A percentile compares a stretch with the other conserved stretches of the same genome.
Conservation (phyloP, 2,888 invertebrate genomes). For the Drosophila pseudotakahashii region DNA sequence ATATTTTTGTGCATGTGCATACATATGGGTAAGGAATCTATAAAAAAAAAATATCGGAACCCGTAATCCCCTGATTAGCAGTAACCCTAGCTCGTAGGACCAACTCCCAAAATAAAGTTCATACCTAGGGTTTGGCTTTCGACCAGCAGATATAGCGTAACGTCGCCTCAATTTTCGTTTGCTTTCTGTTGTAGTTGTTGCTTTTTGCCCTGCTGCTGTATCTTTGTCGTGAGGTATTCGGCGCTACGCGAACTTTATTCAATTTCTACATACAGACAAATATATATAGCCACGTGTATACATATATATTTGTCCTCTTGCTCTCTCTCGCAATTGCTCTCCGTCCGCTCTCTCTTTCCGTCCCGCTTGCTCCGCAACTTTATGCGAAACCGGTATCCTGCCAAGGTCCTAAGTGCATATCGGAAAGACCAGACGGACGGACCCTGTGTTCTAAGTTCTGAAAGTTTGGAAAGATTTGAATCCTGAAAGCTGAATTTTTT, state of each 20-base stretch:
- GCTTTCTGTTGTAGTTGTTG: constrained; percentile 61
- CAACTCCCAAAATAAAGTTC: neutral
- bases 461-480: constrained; percentile 14
- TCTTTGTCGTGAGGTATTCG: constrained; percentile 47
- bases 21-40: neutral
- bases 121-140: constrained; percentile 26
- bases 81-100: constrained; percentile 9
- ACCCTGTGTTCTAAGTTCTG: constrained; percentile 17
- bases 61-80: neutral
- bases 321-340: constrained; percentile 29
- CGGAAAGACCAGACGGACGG: constrained; percentile 12
- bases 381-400: constrained; percentile 70
- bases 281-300: constrained; percentile 26
- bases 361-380: constrained; percentile 18
- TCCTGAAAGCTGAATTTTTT: neutral
- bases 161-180: constrained; percentile 52
- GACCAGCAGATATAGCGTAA: constrained; percentile 47
- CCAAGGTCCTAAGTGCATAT: constrained; percentile 44
- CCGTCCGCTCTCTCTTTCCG: constrained; percentile 15
- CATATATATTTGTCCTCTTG: constrained; percentile 23
- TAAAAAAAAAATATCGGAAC: neutral
- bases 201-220: constrained; percentile 63
- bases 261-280: constrained; percentile 30
- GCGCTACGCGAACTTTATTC: constrained; percentile 48
- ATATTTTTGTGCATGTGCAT: constrained; percentile 4